phyloP scores from a whole-genome alignment of 1,140 invertebrate species.

The Aricia agestis region DNA sequence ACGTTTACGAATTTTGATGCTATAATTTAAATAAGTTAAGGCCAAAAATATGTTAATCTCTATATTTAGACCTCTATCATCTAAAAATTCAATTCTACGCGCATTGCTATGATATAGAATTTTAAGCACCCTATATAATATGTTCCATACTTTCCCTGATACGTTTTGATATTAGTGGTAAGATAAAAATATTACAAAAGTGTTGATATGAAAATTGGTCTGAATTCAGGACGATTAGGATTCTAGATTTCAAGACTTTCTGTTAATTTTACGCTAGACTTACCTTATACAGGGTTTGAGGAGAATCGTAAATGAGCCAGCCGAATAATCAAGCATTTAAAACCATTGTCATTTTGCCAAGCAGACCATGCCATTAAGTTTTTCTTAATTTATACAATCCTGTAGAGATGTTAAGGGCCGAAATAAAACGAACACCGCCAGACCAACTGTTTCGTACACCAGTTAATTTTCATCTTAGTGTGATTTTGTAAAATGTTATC shows the following conservation, averaged over 20 bases:
- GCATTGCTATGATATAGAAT: conserved; percentile 44
- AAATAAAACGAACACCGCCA: too few species aligned
- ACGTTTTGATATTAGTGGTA: conserved; percentile 12
- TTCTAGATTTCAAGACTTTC: conserved; percentile 13
- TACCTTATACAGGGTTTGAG: neutral
- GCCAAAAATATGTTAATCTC: conserved; percentile 1
- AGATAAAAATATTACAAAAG: conserved; percentile 19
- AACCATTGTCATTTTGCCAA: neutral
- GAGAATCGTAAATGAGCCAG: neutral
- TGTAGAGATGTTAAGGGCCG: too few species aligned
- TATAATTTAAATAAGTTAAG: conserved; percentile 21
- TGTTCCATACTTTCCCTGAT: conserved; percentile 14
- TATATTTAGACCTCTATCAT: neutral
- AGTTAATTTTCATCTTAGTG: too few species aligned
- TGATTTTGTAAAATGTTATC: too few species aligned
- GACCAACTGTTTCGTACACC: too few species aligned
- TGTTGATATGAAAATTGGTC: conserved; percentile 21
- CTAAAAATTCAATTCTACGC: conserved; percentile 48
- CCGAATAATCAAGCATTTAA: neutral
- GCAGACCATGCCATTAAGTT: too few species aligned
- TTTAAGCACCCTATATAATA: conserved; percentile 37
- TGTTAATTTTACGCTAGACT: conserved; percentile 8
- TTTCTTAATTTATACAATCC: too few species aligned
- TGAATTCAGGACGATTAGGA: conserved; percentile 14
- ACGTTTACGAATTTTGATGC: conserved; percentile 10